phyloP scores from a whole-genome alignment of 2,888 invertebrate species.

The Gasteruption jaculator region DNA sequence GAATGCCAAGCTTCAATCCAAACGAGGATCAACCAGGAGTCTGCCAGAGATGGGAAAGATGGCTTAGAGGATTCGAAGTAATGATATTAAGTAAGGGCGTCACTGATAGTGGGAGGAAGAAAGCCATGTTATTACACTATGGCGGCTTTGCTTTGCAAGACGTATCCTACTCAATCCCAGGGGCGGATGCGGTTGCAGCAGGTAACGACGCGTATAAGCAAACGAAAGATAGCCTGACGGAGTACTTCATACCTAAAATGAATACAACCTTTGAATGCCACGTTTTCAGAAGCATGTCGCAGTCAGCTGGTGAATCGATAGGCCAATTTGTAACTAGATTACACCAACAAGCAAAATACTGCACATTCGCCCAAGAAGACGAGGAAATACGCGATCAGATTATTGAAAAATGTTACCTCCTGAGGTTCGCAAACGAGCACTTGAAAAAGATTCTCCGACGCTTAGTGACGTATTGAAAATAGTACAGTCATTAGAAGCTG shows the following conservation, averaged over 20 bases:
- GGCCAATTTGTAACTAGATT: conserved; percentile 14
- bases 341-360: conserved; percentile 19
- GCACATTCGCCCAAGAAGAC: conserved; percentile 11
- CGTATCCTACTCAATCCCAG: conserved; percentile 16
- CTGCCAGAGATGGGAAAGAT: no score
- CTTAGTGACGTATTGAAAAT: conserved; percentile 19
- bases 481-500: conserved; percentile 23
- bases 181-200: conserved; percentile 5
- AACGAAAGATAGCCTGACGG: conserved; percentile 8
- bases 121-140: conserved; percentile 15
- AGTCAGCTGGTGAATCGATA: conserved; percentile 13
- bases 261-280: conserved; percentile 21
- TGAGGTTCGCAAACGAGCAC: conserved; percentile 21
- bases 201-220: conserved; percentile 8
- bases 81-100: conserved; percentile 8
- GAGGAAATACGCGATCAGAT: conserved; percentile 20
- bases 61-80: conserved; percentile 15
- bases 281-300: conserved; percentile 16
- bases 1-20: no score
- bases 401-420: conserved; percentile 22
- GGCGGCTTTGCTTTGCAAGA: conserved; percentile 18
- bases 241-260: conserved; percentile 18
- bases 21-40: no score
- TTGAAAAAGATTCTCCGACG: conserved; percentile 22
- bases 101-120: conserved; percentile 9